Conservation (phyloP, 2,888 invertebrate genomes). For the Calameuta filiformis region DNA sequence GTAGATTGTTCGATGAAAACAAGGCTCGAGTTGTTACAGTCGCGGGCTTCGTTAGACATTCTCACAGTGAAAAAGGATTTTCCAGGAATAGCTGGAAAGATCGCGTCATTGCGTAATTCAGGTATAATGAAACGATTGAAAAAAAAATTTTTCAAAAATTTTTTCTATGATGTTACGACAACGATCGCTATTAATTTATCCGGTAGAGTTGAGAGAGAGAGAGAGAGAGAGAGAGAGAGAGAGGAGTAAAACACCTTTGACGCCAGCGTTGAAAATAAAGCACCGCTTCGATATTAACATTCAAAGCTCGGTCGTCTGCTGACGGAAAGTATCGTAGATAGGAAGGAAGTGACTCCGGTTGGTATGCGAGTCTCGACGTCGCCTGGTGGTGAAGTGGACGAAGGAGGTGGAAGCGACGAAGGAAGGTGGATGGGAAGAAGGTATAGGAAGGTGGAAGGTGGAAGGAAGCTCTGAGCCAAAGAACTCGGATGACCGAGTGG, state of each 20-base stretch:
- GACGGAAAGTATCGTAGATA: conserved; percentile 53
- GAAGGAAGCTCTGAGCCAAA: conserved; percentile 42
- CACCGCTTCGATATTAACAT: conserved; percentile 46
- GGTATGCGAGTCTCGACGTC: conserved; percentile 55
- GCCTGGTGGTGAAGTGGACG: conserved; percentile 26
- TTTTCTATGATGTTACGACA: neutral
- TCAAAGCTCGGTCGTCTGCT: conserved; percentile 39
- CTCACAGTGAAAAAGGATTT: neutral
- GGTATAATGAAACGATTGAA: neutral
- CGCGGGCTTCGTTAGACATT: neutral
- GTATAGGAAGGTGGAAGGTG: conserved; percentile 11
- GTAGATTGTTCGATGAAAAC: neutral
- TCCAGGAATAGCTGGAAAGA: neutral
- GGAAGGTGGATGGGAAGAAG: conserved; percentile 17
- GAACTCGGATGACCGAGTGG: conserved; percentile 62
- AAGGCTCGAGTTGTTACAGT: neutral
- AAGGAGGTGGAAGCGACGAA: conserved; percentile 13
- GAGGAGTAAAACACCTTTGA: neutral
- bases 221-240: too few relatives aligned
- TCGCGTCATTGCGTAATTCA: neutral
- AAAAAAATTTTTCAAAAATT: neutral
- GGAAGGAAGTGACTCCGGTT: conserved; percentile 63
- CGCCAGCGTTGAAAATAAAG: neutral
- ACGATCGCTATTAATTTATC: neutral
- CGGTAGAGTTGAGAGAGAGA: too few relatives aligned